Percentiles rank a stretch among this genome's conserved stretches.
Evolutionary conservation across 2,888 invertebrate species (phyloP).

Genomic region (Agrenia bidenticulata): DNA sequence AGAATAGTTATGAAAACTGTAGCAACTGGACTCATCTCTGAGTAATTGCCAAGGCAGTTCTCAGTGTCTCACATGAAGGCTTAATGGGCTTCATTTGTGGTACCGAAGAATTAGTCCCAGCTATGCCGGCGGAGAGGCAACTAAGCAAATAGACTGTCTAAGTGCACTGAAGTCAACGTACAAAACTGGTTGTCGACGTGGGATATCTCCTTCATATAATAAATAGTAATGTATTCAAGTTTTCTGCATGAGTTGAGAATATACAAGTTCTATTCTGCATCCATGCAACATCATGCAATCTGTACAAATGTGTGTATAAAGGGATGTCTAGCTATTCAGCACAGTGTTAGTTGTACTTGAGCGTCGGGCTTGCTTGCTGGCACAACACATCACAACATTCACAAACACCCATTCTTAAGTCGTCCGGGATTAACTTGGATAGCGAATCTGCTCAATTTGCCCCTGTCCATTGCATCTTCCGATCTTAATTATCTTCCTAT

Average conservation of each 20-base stretch:
- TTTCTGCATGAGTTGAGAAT: constrained; percentile 13
- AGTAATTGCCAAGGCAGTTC: too few species aligned
- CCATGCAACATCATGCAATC: constrained; percentile 17
- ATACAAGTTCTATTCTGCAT: background rate
- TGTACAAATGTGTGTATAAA: constrained; percentile 5
- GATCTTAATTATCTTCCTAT: background rate
- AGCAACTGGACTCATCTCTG: too few species aligned
- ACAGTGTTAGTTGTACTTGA: constrained; percentile 7
- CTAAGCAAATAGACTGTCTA: constrained; percentile 12
- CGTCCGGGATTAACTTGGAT: background rate
- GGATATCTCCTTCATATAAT: constrained; percentile 10
- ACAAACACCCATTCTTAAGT: constrained; percentile 4
- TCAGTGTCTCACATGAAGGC: too few species aligned
- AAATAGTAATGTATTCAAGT: constrained; percentile 7
- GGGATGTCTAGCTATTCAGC: constrained; percentile 7
- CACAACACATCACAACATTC: constrained; percentile 7
- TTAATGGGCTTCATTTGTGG: background rate
- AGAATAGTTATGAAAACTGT: too few species aligned
- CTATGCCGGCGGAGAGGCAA: background rate
- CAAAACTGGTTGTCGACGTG: constrained; percentile 20
- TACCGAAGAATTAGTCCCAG: background rate
- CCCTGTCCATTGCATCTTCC: background rate
- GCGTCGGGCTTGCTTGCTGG: constrained; percentile 2
- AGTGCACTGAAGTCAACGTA: constrained; percentile 20
- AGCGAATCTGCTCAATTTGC: constrained; percentile 9